A percentile compares a stretch with the other conserved stretches of the same genome.
Conservation (phyloP, 2,113 vertebrate species). For the Arothron firmamentum region DNA sequence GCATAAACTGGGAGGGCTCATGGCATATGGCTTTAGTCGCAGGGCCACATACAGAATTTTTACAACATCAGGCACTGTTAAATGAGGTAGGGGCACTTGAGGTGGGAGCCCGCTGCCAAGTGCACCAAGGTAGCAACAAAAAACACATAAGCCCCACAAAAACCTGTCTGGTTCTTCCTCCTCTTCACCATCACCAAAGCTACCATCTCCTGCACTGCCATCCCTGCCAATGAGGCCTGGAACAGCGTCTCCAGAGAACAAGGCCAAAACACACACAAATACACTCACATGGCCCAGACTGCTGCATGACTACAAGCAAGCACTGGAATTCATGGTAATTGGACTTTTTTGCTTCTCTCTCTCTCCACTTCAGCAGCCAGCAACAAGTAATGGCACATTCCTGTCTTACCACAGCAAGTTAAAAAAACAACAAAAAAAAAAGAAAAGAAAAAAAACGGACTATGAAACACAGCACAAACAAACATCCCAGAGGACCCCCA, state of each 20-base stretch:
- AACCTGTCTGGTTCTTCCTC: conserved; percentile 49
- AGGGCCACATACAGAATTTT: conserved; percentile 41
- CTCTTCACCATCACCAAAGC: conserved; percentile 36
- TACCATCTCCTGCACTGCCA: conserved; percentile 45
- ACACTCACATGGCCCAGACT: conserved; percentile 12
- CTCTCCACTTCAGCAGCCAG: conserved; percentile 51
- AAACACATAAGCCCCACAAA: conserved; percentile 49
- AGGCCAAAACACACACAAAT: conserved; percentile 29
- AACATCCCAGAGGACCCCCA: conserved; percentile 58
- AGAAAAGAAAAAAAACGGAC: conserved; percentile 65
- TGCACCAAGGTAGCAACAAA: conserved; percentile 49
- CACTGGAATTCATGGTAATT: conserved; percentile 63
- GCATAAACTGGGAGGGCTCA: conserved; percentile 55
- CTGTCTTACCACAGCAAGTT: conserved; percentile 71
- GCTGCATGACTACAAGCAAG: conserved; percentile 45
- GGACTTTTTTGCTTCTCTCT: conserved; percentile 48
- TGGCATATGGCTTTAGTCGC: conserved; percentile 37
- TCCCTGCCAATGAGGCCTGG: conserved; percentile 50
- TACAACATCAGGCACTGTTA: conserved; percentile 63
- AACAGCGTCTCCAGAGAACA: conserved; percentile 69
- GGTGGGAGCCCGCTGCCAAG: conserved; percentile 47
- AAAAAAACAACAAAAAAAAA: conserved; percentile 62
- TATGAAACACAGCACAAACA: conserved; percentile 69
- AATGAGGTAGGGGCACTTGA: conserved; percentile 54
- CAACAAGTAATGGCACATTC: conserved; percentile 73